Evolutionary conservation across 92 coral and sea anemone species (phyloP).

Genomic region (Parazoanthus atlanticus): DNA sequence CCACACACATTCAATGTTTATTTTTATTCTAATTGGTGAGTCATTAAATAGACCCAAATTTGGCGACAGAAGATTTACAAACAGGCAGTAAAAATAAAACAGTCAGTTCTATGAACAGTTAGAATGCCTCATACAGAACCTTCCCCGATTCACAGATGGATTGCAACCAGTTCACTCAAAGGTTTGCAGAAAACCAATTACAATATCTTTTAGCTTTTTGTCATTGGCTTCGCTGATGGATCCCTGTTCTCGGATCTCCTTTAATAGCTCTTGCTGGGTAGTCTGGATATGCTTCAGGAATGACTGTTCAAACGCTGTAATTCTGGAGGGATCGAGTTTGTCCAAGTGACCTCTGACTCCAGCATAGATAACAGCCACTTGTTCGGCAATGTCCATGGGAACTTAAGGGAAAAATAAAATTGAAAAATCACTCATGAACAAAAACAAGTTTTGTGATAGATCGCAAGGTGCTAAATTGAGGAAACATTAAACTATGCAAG

Average conservation of each 20-base stretch:
- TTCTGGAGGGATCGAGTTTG: constrained; percentile 93
- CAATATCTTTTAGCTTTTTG: constrained; percentile 90
- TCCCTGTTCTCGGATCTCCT: constrained; percentile 88
- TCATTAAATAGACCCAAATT: constrained; percentile 49
- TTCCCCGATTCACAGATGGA: constrained; percentile 18
- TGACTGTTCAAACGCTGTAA: constrained; percentile 95
- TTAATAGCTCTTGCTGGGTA: constrained; percentile 90
- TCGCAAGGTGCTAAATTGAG: no score
- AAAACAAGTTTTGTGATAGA: background rate
- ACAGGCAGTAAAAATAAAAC: constrained; percentile 50
- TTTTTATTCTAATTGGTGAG: constrained; percentile 37
- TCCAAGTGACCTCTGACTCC: constrained; percentile 99
- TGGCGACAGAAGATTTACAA: constrained; percentile 41
- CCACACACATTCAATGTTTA: background rate
- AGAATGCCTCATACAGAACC: constrained; percentile 52
- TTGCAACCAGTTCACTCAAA: constrained; percentile 70
- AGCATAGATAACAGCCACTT: constrained; percentile 98
- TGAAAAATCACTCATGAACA: background rate
- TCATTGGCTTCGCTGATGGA: constrained; percentile 91
- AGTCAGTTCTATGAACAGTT: constrained; percentile 59
- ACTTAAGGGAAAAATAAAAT: constrained; percentile 49
- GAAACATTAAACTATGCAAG: no score
- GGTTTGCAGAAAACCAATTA: constrained; percentile 82
- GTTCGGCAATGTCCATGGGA: constrained; percentile 99
- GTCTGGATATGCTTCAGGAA: constrained; percentile 95